Evolutionary conservation across 2,888 invertebrate genomes (phyloP), one percentile per base, ranked within the genome.

Genomic region (Choristoneura rosaceana): DNA sequence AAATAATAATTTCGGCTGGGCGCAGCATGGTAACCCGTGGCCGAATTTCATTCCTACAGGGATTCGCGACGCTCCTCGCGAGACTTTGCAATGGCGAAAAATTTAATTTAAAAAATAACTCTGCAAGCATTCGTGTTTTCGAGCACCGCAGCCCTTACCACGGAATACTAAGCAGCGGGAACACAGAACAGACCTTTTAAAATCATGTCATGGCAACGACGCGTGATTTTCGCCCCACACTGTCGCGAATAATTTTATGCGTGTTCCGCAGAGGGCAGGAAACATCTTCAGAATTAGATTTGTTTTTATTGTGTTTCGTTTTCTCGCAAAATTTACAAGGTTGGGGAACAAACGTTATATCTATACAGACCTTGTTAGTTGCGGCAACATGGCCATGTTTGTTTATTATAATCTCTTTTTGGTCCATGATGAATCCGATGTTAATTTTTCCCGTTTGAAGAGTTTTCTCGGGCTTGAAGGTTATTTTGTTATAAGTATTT

Each of bases 91-190:
- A 81, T 77, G 75, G 80, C 75, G 81, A 84, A 87, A 87, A 86
- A 85, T 86, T 84, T 86, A 86, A 87, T 87, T 87, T 85, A 79
- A 85, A 83, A 85, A 84, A 84, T 86, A 85, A 83, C 86, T 85
- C 76, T 60, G 67, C 14, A 70, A 76, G 79, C 78, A 82, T 78
- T 74, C 70, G 76, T 73, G 76, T 71, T 65, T 68, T 55, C 74
- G 70, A 58, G 59, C 55, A 50, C 58, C 63, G 33, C 64, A 68
- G 73, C 47, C 55, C 52, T 62, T 50, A 69, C 63, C 50, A 25
- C 59, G 50, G 73, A 73, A 73, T 74, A 73, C 71, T 64, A 74
- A 71, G 63, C 63, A 69, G 69, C 38, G 41, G 25, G 55, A 55
- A 8, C 52, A 47, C 14, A 4, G 68, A 71, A 62, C 61, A 55